Evolutionary conservation across 2,888 invertebrate species (phyloP).

Genomic region (Clepsis dumicolana): DNA sequence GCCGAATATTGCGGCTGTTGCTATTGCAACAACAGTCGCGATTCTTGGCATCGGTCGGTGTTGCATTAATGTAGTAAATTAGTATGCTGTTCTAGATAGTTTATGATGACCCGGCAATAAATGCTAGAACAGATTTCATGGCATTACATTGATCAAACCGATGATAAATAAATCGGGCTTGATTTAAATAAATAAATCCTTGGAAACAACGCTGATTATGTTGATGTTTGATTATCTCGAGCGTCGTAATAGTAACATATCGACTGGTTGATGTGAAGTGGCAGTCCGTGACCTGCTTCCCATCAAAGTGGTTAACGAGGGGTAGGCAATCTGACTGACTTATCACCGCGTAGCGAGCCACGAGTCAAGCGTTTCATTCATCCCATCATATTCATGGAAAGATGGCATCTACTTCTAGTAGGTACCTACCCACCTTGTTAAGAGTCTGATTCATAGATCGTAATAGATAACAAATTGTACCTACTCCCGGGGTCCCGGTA

Average conservation of each 20-base stretch:
- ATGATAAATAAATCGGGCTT: background rate
- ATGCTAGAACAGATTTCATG: background rate
- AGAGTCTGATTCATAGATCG: background rate
- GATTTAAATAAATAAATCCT: conserved; percentile 2
- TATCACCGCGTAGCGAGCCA: conserved; percentile 5
- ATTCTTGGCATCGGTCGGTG: conserved; percentile 23
- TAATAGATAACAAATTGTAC: no score
- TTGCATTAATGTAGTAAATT: conserved; percentile 34
- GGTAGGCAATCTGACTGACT: conserved; percentile 43
- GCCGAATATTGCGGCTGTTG: conserved; percentile 29
- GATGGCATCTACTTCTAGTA: no score
- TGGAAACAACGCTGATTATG: conserved; percentile 19
- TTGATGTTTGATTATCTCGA: conserved; percentile 36
- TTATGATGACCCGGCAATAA: conserved; percentile 20
- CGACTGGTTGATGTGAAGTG: conserved; percentile 47
- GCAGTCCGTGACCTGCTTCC: conserved; percentile 52
- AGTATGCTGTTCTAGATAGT: conserved; percentile 10
- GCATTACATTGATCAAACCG: background rate
- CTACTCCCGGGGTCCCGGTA: no score
- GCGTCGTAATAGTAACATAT: conserved; percentile 44
- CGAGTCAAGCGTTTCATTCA: conserved; percentile 12
- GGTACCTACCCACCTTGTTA: background rate
- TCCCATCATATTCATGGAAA: conserved; percentile 5
- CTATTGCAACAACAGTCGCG: conserved; percentile 15
- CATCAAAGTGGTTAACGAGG: conserved; percentile 46